Percentiles rank a stretch among this genome's conserved stretches.
Evolutionary conservation across 2,888 invertebrate species (phyloP).

Genomic region (Ormyrus pomaceus): DNA sequence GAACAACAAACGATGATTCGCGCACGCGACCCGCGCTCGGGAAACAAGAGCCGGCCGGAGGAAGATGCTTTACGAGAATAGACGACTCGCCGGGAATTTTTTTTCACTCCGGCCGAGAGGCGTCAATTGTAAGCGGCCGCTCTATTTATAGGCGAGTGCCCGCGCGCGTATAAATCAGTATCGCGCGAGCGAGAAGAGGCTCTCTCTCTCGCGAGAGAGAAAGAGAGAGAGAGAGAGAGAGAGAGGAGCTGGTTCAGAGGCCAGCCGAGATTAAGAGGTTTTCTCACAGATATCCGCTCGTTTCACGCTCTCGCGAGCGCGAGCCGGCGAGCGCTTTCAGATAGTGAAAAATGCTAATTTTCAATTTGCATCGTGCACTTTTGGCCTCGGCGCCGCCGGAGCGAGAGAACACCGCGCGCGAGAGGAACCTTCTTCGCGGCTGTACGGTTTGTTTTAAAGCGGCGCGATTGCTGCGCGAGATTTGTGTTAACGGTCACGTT

Average conservation of each 20-base stretch:
- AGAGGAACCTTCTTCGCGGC: too few species aligned
- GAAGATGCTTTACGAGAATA: slow-evolving; percentile 46
- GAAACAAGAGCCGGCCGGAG: slow-evolving; percentile 1
- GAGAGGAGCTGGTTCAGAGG: slow-evolving; percentile 28
- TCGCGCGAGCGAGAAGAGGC: slow-evolving; percentile 1
- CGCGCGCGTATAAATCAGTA: slow-evolving; percentile 33
- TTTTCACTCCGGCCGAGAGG: slow-evolving; percentile 1
- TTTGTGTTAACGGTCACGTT: slow-evolving; percentile 20
- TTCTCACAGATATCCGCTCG: slow-evolving; percentile 18
- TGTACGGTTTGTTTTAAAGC: slow-evolving; percentile 37
- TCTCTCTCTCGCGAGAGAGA: neutral
- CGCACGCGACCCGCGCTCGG: slow-evolving; percentile 14
- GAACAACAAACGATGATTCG: slow-evolving; percentile 11
- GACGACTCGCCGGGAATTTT: slow-evolving; percentile 17
- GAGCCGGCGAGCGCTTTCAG: too few species aligned
- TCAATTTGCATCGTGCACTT: slow-evolving; percentile 40
- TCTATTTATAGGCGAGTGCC: slow-evolving; percentile 45
- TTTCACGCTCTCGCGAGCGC: neutral
- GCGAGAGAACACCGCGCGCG: neutral
- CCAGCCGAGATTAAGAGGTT: slow-evolving; percentile 37
- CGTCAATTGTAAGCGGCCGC: neutral
- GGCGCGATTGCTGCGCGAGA: slow-evolving; percentile 6
- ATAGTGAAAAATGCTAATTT: slow-evolving; percentile 34
- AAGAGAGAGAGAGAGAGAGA: neutral
- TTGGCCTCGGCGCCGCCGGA: neutral